phyloP scores from a whole-genome alignment of 2,888 invertebrate genomes.

The Octodonta nipae region DNA sequence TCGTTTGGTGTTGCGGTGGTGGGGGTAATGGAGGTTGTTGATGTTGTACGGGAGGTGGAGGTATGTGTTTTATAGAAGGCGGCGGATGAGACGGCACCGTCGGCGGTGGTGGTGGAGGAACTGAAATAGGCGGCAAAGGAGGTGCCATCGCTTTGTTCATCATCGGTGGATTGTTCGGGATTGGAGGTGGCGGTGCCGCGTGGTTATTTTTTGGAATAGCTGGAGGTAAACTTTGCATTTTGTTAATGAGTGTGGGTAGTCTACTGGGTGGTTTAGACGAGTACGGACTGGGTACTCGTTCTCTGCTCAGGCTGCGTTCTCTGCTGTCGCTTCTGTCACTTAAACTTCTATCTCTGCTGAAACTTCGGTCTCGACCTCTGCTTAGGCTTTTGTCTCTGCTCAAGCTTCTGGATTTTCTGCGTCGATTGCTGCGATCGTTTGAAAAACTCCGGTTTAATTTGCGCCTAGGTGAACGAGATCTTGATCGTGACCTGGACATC shows the following conservation, averaged over 20 bases:
- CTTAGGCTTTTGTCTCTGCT: conserved; percentile 5
- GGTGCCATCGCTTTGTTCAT: conserved; percentile 1
- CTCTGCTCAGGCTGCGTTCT: not conserved
- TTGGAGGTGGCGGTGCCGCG: not conserved
- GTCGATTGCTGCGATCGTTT: conserved; percentile 14
- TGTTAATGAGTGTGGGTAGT: too few relatives aligned
- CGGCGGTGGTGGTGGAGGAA: conserved; percentile 5
- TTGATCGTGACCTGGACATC: conserved; percentile 25
- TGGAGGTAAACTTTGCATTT: too few relatives aligned
- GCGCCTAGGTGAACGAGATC: conserved; percentile 23
- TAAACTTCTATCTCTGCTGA: conserved; percentile 6
- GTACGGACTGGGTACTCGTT: not conserved
- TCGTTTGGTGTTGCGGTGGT: conserved; percentile 12
- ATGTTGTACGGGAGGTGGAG: conserved; percentile 6
- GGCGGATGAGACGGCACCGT: conserved; percentile 5
- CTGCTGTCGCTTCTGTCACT: not conserved
- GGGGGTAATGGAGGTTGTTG: not conserved
- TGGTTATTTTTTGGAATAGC: conserved; percentile 1
- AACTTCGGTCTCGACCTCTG: conserved; percentile 1
- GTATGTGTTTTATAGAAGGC: conserved; percentile 7
- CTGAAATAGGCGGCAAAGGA: conserved; percentile 5
- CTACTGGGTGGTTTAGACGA: too few relatives aligned
- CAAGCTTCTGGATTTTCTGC: conserved; percentile 13
- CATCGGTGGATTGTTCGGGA: not conserved
- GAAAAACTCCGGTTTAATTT: conserved; percentile 15